Percentiles rank a stretch among this genome's conserved stretches.
phyloP scores from a whole-genome alignment of 1,140 invertebrate genomes.

The Drosophila equinoxialis region DNA sequence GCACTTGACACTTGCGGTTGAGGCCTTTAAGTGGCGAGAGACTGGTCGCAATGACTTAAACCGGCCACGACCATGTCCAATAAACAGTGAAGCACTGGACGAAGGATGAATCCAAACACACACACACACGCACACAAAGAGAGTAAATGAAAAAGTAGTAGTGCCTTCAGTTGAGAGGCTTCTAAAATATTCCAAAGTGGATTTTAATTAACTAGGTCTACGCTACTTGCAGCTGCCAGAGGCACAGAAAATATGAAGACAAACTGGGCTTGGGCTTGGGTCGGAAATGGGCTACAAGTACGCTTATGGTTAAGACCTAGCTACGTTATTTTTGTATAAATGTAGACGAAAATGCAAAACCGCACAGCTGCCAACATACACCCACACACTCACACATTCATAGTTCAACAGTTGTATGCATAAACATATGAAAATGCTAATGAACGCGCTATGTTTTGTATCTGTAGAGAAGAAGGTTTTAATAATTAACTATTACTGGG shows the following conservation, averaged over 20 bases:
- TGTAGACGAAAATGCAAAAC: not conserved
- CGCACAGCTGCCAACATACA: not conserved
- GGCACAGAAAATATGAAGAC: conserved; percentile 9
- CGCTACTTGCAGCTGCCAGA: conserved; percentile 1
- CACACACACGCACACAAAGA: not conserved
- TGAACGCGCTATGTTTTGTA: not conserved
- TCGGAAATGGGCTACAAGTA: conserved; percentile 7
- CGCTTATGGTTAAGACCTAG: not conserved
- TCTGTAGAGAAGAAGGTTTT: not conserved
- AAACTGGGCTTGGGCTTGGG: not conserved
- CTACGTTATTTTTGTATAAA: not conserved
- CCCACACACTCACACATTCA: not conserved
- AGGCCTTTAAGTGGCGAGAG: conserved; percentile 9
- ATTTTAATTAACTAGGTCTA: conserved; percentile 26
- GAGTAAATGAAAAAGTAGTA: conserved; percentile 15
- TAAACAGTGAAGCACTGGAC: not conserved
- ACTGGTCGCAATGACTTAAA: not conserved
- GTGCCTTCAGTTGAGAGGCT: conserved; percentile 15
- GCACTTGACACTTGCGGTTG: conserved; percentile 22
- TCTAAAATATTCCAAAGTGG: conserved; percentile 25
- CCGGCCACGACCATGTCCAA: conserved; percentile 5
- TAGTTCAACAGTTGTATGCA: not conserved
- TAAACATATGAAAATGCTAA: not conserved
- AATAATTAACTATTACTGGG: not conserved
- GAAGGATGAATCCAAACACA: conserved; percentile 5